Percentiles rank a stretch among this genome's conserved stretches.
Conservation (phyloP, 2,113 vertebrate genomes). For the pig (Sus scrofa) region DNA sequence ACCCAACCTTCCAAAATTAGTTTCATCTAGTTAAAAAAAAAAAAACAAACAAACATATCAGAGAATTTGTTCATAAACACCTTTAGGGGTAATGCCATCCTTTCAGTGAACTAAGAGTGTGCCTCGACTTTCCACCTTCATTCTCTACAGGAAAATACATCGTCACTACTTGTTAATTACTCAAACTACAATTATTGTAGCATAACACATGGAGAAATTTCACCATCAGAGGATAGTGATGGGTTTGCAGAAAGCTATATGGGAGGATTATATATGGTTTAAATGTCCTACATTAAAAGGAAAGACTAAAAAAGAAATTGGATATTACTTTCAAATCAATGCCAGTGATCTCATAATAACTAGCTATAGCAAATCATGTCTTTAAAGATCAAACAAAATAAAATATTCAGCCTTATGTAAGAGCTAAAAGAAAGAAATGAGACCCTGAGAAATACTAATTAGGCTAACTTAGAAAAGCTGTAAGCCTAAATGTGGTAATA, state of each 20-base stretch:
- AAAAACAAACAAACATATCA: no score
- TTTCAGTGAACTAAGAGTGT: conserved; percentile 2
- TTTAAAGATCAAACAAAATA: not conserved
- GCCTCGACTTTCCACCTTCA: not conserved
- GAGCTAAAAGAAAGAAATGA: not conserved
- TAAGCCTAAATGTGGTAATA: not conserved
- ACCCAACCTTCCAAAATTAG: conserved; percentile 60
- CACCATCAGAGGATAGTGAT: not conserved
- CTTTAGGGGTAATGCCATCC: not conserved
- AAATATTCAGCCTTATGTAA: not conserved
- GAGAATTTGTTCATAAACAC: conserved; percentile 37
- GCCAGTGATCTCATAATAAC: conserved; percentile 5
- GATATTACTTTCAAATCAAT: not conserved
- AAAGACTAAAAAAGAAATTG: not conserved
- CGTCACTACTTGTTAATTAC: not conserved
- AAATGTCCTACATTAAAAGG: not conserved
- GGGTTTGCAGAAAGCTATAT: not conserved
- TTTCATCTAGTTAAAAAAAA: conserved; percentile 25
- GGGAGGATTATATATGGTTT: not conserved
- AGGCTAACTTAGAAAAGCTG: not conserved
- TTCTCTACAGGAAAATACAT: not conserved
- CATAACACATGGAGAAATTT: not conserved
- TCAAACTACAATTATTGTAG: not conserved
- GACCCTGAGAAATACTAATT: not conserved
- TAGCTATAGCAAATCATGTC: not conserved